Percentiles rank a stretch among this genome's conserved stretches.
These are phyloP conservation scores for Rhynchopsitta pachyrhyncha DNA, from an alignment of 2,113 vertebrate genomes.

Conservation along the genomic window DNA sequence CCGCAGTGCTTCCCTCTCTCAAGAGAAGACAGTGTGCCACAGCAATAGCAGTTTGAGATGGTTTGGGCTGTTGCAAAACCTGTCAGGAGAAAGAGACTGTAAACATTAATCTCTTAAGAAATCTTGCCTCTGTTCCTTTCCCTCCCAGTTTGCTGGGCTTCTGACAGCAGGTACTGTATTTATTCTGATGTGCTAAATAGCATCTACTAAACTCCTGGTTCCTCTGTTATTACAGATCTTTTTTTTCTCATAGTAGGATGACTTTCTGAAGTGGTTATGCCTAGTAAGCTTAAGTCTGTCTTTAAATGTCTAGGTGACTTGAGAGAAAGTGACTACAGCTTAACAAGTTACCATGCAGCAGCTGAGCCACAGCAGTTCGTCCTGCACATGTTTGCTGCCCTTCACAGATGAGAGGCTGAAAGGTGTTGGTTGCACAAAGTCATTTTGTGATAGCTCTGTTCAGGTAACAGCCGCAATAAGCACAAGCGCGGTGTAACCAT, in stretches of 20 bases:
- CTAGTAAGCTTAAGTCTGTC: neutral
- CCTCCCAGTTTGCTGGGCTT: neutral
- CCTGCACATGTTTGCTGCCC: neutral
- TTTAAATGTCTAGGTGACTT: neutral
- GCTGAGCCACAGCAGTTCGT: neutral
- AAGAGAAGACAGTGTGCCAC: slow-evolving; percentile 7
- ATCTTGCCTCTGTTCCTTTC: neutral
- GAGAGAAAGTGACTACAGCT: neutral
- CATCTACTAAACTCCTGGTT: neutral
- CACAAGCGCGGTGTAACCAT: neutral
- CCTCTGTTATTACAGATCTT: neutral
- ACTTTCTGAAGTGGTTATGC: neutral
- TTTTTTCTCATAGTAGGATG: neutral
- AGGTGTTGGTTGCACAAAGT: neutral
- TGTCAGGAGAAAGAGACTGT: neutral
- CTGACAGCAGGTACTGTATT: neutral
- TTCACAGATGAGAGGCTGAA: neutral
- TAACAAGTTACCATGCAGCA: neutral
- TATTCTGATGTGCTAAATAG: neutral
- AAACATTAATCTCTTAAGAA: neutral
- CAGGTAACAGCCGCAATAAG: neutral
- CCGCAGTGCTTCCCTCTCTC: neutral
- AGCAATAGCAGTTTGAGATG: neutral
- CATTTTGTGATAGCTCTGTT: neutral
- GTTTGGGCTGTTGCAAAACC: neutral